A percentile compares a stretch with the other conserved stretches of the same genome.
Evolutionary conservation across 2,113 vertebrate genomes (phyloP).

Genomic region (Patagioenas fasciata): DNA sequence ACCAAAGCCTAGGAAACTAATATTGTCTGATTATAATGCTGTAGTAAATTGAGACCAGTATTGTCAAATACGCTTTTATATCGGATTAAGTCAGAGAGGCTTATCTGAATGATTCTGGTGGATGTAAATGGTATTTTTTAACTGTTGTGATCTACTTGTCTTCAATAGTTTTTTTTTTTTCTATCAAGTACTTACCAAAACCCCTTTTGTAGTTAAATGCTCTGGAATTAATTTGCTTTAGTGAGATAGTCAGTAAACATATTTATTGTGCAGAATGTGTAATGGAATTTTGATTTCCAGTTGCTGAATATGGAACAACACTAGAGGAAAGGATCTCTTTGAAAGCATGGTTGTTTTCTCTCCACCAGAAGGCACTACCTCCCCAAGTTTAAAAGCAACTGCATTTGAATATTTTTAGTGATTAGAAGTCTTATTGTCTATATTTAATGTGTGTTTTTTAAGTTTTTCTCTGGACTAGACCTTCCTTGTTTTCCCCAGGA

Average conservation of each 20-base stretch:
- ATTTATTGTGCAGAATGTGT: neutral
- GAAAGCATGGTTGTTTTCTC: neutral
- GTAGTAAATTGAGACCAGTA: neutral
- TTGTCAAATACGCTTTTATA: neutral
- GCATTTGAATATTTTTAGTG: neutral
- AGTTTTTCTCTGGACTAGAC: neutral
- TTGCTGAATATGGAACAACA: neutral
- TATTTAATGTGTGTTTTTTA: neutral
- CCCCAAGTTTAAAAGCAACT: neutral
- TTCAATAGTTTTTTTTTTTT: neutral
- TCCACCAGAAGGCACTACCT: conserved; percentile 39
- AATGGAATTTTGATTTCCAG: neutral
- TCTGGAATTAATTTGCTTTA: neutral
- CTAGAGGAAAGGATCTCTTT: neutral
- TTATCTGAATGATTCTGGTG: neutral
- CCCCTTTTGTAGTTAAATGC: neutral
- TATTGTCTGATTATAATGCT: neutral
- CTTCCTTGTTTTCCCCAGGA: neutral
- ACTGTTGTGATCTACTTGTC: neutral
- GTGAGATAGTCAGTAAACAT: neutral
- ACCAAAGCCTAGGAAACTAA: neutral
- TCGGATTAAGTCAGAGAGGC: neutral
- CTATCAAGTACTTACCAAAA: neutral
- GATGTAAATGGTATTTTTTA: neutral
- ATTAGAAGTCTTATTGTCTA: neutral